These are phyloP conservation scores for Macropus fuliginosus DNA, from an alignment of 2,797 vertebrate genomes.

Conservation along the genomic window DNA sequence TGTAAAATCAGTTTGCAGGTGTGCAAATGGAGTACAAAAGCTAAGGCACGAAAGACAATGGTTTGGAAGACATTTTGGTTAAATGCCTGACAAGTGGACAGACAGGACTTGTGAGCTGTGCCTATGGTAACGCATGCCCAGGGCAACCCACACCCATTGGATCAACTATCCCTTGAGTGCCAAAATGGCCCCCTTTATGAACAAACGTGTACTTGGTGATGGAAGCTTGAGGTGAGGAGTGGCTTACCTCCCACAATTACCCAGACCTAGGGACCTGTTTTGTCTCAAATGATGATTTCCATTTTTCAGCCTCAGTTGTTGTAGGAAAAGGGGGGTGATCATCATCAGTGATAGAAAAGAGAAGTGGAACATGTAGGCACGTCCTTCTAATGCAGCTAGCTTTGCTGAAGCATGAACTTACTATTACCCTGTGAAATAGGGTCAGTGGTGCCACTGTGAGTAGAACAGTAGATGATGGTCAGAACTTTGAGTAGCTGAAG, in stretches of 20 bases:
- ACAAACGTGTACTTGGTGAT: neutral
- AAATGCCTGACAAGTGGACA: neutral
- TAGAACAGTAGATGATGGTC: too few species aligned
- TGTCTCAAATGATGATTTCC: neutral
- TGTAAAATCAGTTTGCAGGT: neutral
- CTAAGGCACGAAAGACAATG: neutral
- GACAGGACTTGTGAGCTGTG: neutral
- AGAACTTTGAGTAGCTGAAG: neutral
- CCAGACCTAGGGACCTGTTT: neutral
- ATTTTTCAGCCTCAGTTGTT: neutral
- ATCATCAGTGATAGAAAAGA: neutral
- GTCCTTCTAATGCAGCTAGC: neutral
- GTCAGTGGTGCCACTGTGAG: neutral
- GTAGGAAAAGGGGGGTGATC: neutral
- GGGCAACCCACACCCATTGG: neutral
- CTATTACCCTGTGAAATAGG: neutral
- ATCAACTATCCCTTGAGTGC: neutral
- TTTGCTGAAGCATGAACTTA: neutral
- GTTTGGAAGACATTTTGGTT: neutral
- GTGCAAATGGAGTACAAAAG: neutral
- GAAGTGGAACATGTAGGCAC: neutral
- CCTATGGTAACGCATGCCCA: neutral
- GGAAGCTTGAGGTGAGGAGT: fast-evolving
- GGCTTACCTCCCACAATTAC: neutral
- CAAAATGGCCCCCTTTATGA: neutral